Base-by-base conservation (phyloP, 2,113 vertebrate species). In the Salminus brasiliensis region DNA sequence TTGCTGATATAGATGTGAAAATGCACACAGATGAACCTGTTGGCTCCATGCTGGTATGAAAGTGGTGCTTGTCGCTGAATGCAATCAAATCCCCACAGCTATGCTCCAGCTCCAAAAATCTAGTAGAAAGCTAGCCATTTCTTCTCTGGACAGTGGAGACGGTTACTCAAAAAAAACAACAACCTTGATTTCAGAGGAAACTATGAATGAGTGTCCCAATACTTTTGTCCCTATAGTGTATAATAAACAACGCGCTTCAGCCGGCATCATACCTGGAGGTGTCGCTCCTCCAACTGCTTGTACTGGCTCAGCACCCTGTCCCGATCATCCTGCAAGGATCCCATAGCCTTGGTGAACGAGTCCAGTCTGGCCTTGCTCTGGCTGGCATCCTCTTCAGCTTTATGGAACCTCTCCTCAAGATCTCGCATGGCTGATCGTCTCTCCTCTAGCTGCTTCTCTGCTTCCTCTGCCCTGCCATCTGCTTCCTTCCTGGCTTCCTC, bases 341-440 rank as follows among this genome's bases (percentile, higher is more conserved):
- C 94, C 96, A 99, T 99, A 74, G 97, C 95, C 73, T 95, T 98
- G 27, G 92, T 93, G 60, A 99, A 97, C 13, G 96, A 94, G 74
- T 95, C 94, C 81, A 99, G 89, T 23, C 91, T 93, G 47, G 93
- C 85, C 85, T 94, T 96, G 45, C 93, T 92, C 78, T 91, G 93
- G 73, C 83, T 89, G 82, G 89, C 91, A 76, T 96, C 95, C 69
- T 96, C 96, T 63, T 89, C 91, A 10, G 88, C 84, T n/a, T 87
- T 82, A 52, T 89, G 91, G 57, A 96, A 74, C 70, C 88, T 92
- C 70, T 94, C 94, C 29, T 91, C 87, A 81, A 97, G 90, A 41
- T 49, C 73, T 34, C 83, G 86, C 1, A 93, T 84, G 81, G 93
- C 93, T 25, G 90, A 88, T 88, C 88, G 80, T 74, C 91, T 84